phyloP scores from a whole-genome alignment of 2,797 vertebrate species.

The Lepilemur septentrionalis region DNA sequence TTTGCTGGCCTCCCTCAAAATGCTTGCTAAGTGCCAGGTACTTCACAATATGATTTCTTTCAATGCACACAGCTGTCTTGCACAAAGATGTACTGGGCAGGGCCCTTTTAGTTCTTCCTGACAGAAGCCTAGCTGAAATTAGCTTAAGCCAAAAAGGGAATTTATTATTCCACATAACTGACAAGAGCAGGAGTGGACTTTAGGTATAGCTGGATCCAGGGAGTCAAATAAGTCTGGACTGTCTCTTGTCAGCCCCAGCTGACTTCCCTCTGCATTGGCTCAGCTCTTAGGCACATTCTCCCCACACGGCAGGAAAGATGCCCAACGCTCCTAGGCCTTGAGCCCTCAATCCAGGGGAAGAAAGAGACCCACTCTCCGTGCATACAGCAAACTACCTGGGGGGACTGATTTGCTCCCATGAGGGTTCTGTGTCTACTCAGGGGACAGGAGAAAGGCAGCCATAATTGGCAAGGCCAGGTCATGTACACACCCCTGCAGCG shows the following conservation, averaged over 20 bases:
- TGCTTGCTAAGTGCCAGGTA: not conserved
- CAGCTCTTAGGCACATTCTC: not conserved
- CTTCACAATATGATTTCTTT: not conserved
- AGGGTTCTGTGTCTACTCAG: not conserved
- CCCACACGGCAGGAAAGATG: not conserved
- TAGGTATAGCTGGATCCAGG: not conserved
- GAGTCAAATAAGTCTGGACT: not conserved
- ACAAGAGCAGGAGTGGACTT: constrained; percentile 2
- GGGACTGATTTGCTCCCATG: not conserved
- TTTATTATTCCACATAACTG: not conserved
- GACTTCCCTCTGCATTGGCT: not conserved
- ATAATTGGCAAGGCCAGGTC: not conserved
- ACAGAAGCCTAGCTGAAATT: not conserved
- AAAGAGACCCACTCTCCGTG: not conserved
- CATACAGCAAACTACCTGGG: not conserved
- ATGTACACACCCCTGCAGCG: not conserved
- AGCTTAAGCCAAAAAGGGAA: not conserved
- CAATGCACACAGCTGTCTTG: not conserved
- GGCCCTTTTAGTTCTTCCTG: not conserved
- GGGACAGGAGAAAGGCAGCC: not conserved
- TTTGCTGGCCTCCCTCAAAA: not conserved
- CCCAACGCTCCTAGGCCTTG: not conserved
- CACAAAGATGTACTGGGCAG: not conserved
- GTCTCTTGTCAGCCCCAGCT: not conserved
- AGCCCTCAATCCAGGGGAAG: not conserved